Evolutionary conservation across 2,888 invertebrate species (phyloP), one percentile per base, ranked within the genome.

Genomic region (Caenorhabditis sp.): DNA sequence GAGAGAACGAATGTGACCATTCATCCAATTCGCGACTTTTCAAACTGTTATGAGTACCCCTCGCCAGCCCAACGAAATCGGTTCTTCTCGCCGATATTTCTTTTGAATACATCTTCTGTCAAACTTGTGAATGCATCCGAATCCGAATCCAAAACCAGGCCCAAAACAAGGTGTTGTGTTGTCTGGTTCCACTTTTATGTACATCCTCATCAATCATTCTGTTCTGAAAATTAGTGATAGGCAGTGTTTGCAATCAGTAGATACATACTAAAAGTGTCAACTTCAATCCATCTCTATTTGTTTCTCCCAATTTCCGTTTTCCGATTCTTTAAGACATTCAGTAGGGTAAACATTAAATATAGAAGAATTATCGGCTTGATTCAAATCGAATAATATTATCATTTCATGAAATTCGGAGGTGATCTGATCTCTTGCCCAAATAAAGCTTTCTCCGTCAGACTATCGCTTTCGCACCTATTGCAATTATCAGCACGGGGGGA

Each of bases 11-110:
- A 43, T 37, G 65, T 35, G 53, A 53, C 58, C 22, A 59, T 59
- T 59, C 70, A 70, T 59, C 59, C 70, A 70, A 70, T 70, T 70
- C 70, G 70, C 70, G 46, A 70, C 70, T 70, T 70, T 70, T 70
- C 59, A 70, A 70, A 70, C 53, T 70, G 70, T 70, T 70, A 70
- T 70, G 70, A 70, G 59, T 70, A 17, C 17, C 9, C 17, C n/a
- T 11, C 15, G 11, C 35, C 32, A 30, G n/a, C n/a, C n/a, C n/a
- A n/a, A n/a, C n/a, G n/a, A n/a, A n/a, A n/a, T n/a, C n/a, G n/a
- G n/a, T n/a, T n/a, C n/a, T 24, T 56, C 53, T 37, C 56, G 1
- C 32, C 24, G 1, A 13, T 43, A 17, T 46, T 39, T 15, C 35
- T 43, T 35, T 32, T 45, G 30, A 52, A 52, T 52, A 45, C 45